Conservation (phyloP, 2,888 invertebrate genomes). For the Dasypolia templi region DNA sequence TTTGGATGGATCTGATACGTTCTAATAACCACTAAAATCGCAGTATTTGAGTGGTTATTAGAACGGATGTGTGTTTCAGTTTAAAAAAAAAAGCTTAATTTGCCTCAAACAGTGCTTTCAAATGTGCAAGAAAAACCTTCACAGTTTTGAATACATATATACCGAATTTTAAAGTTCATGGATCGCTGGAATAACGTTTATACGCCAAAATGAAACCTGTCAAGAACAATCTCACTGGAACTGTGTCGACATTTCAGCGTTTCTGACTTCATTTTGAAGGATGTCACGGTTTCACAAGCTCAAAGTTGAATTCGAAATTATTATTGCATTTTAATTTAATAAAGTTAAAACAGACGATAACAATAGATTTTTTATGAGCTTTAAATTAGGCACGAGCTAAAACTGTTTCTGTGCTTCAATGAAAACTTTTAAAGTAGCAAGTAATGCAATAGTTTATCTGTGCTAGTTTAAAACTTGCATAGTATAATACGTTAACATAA, state of each 20-base stretch:
- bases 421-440: background rate
- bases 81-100: background rate
- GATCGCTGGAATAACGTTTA: constrained; percentile 62
- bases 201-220: constrained; percentile 68
- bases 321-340: background rate
- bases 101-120: background rate
- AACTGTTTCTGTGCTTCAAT: background rate
- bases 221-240: constrained; percentile 66
- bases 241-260: constrained; percentile 59
- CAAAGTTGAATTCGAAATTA: constrained; percentile 13
- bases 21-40: background rate
- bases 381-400: background rate
- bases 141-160: background rate
- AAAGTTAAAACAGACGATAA: background rate
- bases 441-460: background rate
- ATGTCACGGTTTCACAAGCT: constrained; percentile 16
- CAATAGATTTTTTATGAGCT: background rate
- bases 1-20: background rate
- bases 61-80: too few relatives aligned
- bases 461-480: background rate
- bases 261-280: constrained; percentile 43
- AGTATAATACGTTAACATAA: background rate
- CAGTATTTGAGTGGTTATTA: too few relatives aligned
- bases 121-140: background rate
- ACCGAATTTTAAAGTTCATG: constrained; percentile 14